These are phyloP conservation scores for Ectobius pallidus DNA, from an alignment of 2,888 invertebrate species.

Conservation along the genomic window DNA sequence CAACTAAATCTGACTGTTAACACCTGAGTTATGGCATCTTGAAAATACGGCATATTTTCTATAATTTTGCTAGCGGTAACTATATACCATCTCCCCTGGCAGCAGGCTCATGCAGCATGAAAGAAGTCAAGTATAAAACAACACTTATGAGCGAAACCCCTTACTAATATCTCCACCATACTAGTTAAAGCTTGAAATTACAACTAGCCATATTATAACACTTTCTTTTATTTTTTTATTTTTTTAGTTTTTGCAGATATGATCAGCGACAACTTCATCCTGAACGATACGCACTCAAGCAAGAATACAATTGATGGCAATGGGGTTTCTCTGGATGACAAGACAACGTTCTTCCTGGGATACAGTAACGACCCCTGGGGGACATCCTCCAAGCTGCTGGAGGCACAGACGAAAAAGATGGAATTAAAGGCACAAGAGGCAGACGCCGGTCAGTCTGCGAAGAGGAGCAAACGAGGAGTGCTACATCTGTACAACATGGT, in stretches of 20 bases:
- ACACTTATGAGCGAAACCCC: too few relatives aligned
- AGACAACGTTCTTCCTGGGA: slow-evolving; percentile 41
- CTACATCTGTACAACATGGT: slow-evolving; percentile 86
- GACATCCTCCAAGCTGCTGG: slow-evolving; percentile 46
- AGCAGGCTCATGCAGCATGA: too few relatives aligned
- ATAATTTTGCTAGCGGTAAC: too few relatives aligned
- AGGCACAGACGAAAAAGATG: neutral
- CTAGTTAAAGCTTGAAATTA: too few relatives aligned
- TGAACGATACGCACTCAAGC: neutral
- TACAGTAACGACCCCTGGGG: slow-evolving; percentile 53
- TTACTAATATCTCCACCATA: too few relatives aligned
- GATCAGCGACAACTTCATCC: too few relatives aligned
- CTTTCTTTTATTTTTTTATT: neutral
- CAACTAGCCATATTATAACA: too few relatives aligned
- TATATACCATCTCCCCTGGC: too few relatives aligned
- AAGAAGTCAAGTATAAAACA: too few relatives aligned
- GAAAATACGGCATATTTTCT: too few relatives aligned
- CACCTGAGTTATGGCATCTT: too few relatives aligned
- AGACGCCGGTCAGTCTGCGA: slow-evolving; percentile 35
- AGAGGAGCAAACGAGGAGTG: slow-evolving; percentile 73
- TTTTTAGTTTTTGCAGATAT: neutral
- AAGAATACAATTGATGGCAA: neutral
- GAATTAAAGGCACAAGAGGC: neutral
- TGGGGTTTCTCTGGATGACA: neutral
- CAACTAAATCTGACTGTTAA: too few relatives aligned